Base-by-base conservation (phyloP, 2,113 vertebrate species). In the Lutjanus erythropterus region DNA sequence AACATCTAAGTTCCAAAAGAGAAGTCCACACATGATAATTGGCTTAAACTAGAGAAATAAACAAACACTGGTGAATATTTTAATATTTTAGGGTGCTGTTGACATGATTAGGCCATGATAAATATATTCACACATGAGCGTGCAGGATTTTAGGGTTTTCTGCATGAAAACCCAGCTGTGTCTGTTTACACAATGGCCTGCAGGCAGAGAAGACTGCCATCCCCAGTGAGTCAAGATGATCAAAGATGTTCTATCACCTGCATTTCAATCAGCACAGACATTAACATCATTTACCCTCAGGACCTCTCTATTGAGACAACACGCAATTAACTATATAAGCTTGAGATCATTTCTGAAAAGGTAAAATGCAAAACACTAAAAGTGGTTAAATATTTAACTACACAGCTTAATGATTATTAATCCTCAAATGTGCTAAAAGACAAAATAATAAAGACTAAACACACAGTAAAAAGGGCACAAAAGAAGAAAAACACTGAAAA, bases 11-110 rank as follows among this genome's bases (percentile, higher is more conserved):
- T 71, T 84, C 78, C 64, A 71, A 84, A 78, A 79, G 59, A 73
- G 25, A 27, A 75, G 72, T 78, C 68, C 62, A 83, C 66, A 72
- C 65, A 64, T 14, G 47, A 78, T 88, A 90, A 88, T 87, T 87
- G 79, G 76, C 76, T 62, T 50, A 79, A 81, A 82, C 52, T 75
- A 52, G 44, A 83, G 35, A 77, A 68, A 89, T 86, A 89, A 88
- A 91, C 81, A 91, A 90, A 84, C 68, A 58, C 41, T 81, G 73
- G 37, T 84, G 79, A 90, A 90, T 90, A 91, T 92, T 87, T 88
- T 47, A 82, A 86, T 82, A 79, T 80, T 78, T 68, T 35, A 64
- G 23, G 47, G 44, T 27, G 66, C 55, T 71, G 83, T 53, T 85
- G 83, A 89, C 72, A 83, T 83, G 86, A 86, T 81, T 85, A 79